A percentile compares a stretch with the other conserved stretches of the same genome.
Evolutionary conservation across 2,797 vertebrate genomes (phyloP).

Genomic region (Typhlichthys subterraneus): DNA sequence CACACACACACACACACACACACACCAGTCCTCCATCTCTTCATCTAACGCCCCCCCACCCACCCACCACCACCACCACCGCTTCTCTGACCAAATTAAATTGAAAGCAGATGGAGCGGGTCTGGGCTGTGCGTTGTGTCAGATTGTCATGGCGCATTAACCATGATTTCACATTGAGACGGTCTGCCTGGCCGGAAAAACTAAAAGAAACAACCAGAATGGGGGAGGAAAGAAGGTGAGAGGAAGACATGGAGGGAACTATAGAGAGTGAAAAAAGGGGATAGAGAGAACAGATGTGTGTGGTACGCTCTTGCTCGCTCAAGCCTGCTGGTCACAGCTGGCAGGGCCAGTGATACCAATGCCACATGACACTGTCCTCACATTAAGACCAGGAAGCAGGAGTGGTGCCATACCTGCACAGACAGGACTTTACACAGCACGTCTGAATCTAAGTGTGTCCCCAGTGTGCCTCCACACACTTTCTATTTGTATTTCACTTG

Average conservation of each 20-base stretch:
- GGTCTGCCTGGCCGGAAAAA: slow-evolving; percentile 54
- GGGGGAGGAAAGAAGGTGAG: slow-evolving; percentile 45
- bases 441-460: slow-evolving; percentile 57
- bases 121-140: slow-evolving; percentile 67
- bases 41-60: slow-evolving; percentile 47
- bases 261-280: slow-evolving; percentile 22
- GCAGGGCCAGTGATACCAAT: slow-evolving; percentile 64
- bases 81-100: slow-evolving; percentile 78
- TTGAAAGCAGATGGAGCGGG: slow-evolving; percentile 82
- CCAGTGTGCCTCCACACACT: slow-evolving; percentile 1
- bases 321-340: slow-evolving; percentile 76
- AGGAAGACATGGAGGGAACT: slow-evolving; percentile 21
- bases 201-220: slow-evolving; percentile 15
- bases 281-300: slow-evolving; percentile 51
- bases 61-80: slow-evolving; percentile 34
- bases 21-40: slow-evolving; percentile 49
- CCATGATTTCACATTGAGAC: slow-evolving; percentile 74
- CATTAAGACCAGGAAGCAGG: slow-evolving; percentile 46
- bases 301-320: slow-evolving; percentile 56
- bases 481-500: not conserved
- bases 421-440: slow-evolving; percentile 48
- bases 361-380: slow-evolving; percentile 56
- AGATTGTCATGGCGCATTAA: slow-evolving; percentile 74
- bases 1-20: slow-evolving; percentile 27
- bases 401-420: slow-evolving; percentile 63